These are phyloP conservation scores for Crotalus tigris DNA, from an alignment of 2,113 vertebrate species.

Conservation along the genomic window DNA sequence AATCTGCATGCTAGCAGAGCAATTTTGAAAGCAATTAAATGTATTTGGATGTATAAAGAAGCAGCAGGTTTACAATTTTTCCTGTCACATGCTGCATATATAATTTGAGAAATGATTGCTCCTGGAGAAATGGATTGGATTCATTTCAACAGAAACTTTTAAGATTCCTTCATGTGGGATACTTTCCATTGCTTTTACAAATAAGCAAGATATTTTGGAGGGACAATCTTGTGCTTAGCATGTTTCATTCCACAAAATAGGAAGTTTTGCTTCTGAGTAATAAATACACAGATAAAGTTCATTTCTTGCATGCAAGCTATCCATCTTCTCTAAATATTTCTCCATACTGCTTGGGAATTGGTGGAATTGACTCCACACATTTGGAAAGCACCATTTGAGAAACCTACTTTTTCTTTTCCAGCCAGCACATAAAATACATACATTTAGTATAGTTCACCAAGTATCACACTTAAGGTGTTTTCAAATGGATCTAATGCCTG, in stretches of 20 bases:
- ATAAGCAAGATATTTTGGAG: background rate
- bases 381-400: background rate
- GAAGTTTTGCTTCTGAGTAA: background rate
- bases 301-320: background rate
- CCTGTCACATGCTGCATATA: background rate
- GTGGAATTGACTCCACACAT: background rate
- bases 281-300: background rate
- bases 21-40: slow-evolving; percentile 4
- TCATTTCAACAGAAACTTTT: background rate
- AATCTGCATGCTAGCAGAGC: slow-evolving; percentile 5
- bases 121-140: background rate
- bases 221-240: background rate
- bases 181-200: background rate
- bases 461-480: background rate
- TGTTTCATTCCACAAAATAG: background rate
- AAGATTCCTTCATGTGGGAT: background rate
- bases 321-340: background rate
- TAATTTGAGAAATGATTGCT: slow-evolving; percentile 1
- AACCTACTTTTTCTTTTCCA: background rate
- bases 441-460: background rate
- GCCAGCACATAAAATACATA: background rate
- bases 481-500: background rate
- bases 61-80: background rate
- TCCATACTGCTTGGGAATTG: background rate
- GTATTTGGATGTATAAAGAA: slow-evolving; percentile 1